Evolutionary conservation across 1,140 invertebrate species (phyloP).

Genomic region (Heterodera carotae): DNA sequence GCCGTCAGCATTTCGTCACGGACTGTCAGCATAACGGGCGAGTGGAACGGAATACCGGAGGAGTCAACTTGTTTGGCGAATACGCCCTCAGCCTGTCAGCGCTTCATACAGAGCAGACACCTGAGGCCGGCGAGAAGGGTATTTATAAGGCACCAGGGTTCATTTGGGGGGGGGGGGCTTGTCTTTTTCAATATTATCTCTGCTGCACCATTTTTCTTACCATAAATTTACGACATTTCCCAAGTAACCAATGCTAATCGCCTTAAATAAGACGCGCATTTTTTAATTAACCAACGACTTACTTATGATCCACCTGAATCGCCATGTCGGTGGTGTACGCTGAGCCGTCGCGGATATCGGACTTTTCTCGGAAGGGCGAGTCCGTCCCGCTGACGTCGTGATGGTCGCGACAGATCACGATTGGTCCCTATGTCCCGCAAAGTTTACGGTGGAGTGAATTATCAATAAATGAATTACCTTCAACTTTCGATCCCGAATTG

Average conservation of each 20-base stretch:
- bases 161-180: no score
- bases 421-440: slow-evolving; percentile 68
- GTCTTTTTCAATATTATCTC: slow-evolving; percentile 67
- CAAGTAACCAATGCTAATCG: slow-evolving; percentile 73
- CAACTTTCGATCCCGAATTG: slow-evolving; percentile 68
- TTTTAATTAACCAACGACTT: slow-evolving; percentile 1
- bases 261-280: slow-evolving; percentile 26
- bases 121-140: neutral
- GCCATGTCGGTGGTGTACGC: no score
- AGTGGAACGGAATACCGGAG: slow-evolving; percentile 89
- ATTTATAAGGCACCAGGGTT: no score
- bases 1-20: slow-evolving; percentile 77
- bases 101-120: neutral
- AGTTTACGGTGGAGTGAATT: neutral
- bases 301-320: no score
- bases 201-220: slow-evolving; percentile 70
- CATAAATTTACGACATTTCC: slow-evolving; percentile 73
- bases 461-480: slow-evolving; percentile 63
- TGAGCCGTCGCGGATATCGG: no score
- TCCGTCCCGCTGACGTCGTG: slow-evolving; percentile 76
- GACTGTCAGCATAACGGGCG: slow-evolving; percentile 82
- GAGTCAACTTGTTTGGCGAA: slow-evolving; percentile 71
- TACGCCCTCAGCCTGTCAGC: slow-evolving; percentile 6
- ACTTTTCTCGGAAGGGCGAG: slow-evolving; percentile 74
- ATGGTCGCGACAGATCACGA: slow-evolving; percentile 74